Conservation (phyloP, 2,113 vertebrate species). For the Craseonycteris thonglongyai region DNA sequence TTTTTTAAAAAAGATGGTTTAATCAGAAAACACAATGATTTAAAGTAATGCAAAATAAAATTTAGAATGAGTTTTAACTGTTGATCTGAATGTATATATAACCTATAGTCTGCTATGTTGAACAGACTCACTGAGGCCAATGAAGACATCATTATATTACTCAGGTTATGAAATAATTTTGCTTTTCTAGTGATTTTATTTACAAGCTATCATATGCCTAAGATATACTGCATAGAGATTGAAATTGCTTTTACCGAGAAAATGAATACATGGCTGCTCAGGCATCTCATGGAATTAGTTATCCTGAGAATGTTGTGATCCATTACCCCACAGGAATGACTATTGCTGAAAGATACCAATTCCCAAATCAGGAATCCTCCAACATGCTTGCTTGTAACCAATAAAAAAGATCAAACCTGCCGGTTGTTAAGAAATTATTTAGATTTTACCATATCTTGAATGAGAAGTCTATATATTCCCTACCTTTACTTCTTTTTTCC, state of each 20-base stretch:
- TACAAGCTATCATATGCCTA: not conserved
- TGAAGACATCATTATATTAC: not conserved
- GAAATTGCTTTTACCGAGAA: not conserved
- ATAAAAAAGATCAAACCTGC: not conserved
- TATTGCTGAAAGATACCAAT: not conserved
- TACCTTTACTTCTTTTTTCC: not conserved
- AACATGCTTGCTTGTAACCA: not conserved
- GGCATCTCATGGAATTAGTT: not conserved
- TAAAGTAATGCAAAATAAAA: not conserved
- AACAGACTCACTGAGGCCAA: not conserved
- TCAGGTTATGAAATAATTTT: not conserved
- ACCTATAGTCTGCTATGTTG: not conserved
- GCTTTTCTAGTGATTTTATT: not conserved
- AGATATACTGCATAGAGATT: not conserved
- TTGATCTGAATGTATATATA: not conserved
- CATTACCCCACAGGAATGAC: not conserved
- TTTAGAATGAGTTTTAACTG: not conserved
- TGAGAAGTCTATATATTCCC: not conserved
- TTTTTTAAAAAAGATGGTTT: not conserved
- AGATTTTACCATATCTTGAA: not conserved
- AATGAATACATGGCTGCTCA: not conserved
- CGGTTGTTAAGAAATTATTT: not conserved
- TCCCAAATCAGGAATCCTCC: not conserved
- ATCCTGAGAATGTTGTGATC: not conserved
- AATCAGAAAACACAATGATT: not conserved